A percentile compares a stretch with the other conserved stretches of the same genome.
These are phyloP conservation scores for Tinea semifulvella DNA, from an alignment of 2,888 invertebrate genomes.

Conservation along the genomic window DNA sequence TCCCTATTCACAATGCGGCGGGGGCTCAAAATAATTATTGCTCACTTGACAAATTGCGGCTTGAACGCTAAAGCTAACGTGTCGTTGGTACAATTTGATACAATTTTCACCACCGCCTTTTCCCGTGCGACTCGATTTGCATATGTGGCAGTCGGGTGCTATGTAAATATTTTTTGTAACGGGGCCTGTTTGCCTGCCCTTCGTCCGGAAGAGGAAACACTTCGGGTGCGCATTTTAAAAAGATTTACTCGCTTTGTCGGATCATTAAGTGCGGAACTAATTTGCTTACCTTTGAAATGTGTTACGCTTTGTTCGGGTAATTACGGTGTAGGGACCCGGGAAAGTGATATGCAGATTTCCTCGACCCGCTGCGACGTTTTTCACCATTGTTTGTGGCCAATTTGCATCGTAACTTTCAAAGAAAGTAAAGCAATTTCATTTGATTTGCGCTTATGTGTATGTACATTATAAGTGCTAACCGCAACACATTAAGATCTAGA, in stretches of 20 bases:
- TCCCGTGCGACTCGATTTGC: slow-evolving; percentile 52
- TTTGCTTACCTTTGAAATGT: slow-evolving; percentile 67
- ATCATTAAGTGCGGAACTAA: slow-evolving; percentile 66
- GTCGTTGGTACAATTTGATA: slow-evolving; percentile 62
- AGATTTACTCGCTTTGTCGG: slow-evolving; percentile 67
- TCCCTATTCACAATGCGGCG: slow-evolving; percentile 31
- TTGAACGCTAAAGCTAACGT: slow-evolving; percentile 42
- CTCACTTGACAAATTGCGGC: slow-evolving; percentile 59
- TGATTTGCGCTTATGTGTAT: too few relatives aligned
- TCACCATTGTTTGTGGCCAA: slow-evolving; percentile 2
- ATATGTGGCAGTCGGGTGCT: slow-evolving; percentile 53
- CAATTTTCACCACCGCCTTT: slow-evolving; percentile 55
- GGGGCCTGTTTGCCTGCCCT: slow-evolving; percentile 47
- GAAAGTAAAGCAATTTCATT: background rate
- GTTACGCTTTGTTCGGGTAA: slow-evolving; percentile 59
- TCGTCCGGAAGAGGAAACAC: slow-evolving; percentile 51
- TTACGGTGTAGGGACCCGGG: slow-evolving; percentile 45
- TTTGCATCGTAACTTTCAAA: slow-evolving; percentile 4
- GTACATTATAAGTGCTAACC: too few relatives aligned
- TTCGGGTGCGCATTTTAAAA: slow-evolving; percentile 58
- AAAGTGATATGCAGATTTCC: slow-evolving; percentile 55
- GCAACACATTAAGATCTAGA: too few relatives aligned
- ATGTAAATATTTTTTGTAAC: slow-evolving; percentile 62
- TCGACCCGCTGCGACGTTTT: slow-evolving; percentile 15
- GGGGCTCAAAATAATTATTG: slow-evolving; percentile 57